Base-by-base conservation (phyloP, 2,888 invertebrate genomes). In the Nymphalis polychloros region DNA sequence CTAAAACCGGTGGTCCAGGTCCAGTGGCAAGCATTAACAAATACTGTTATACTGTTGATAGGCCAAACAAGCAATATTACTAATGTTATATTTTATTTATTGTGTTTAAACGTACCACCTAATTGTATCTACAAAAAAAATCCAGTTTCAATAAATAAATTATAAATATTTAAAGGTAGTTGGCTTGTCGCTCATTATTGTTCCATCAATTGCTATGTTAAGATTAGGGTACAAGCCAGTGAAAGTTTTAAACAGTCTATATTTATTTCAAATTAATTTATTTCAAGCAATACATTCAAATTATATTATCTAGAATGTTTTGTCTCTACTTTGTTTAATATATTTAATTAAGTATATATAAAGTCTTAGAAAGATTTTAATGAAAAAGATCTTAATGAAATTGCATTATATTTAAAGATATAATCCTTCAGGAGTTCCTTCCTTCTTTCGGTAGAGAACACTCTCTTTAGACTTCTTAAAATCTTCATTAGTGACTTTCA, bases 401-500 rank as follows among this genome's bases (percentile, higher is more conserved):
- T 20, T 53, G n/a, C 49, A 63, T 10, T 13, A 69, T 52, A 23
- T 79, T 95, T 97, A 99, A 84, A 99, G 95, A 93, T 99, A 99
- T 67, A 99, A 95, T 76, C 99, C 99, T 93, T 99, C 99, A 1
- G 99, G 99, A 59, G 99, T 99, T 75, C 99, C 99, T 93, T 99
- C 99, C 85, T 99, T 99, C 94, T 99, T 99, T 71, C 99, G 95
- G 85, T 99, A 99, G 61, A 99, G 93, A 41, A 99, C 99, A 90
- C 98, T 99, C 87, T 99, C 99, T 89, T 99, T 99, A 0, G 99
- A 98, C 87, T 99, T 99, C 87, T 98, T 97, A 88, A 99, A 99
- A 90, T 99, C 99, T 88, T 99, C 99, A 92, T 98, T 99, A 72
- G 98, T 99, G 47, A 99, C 99, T 90, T 99, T 99, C 99, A 99